A percentile compares a stretch with the other conserved stretches of the same genome.
phyloP scores from a whole-genome alignment of 2,113 vertebrate genomes.

The Isurus oxyrinchus region DNA sequence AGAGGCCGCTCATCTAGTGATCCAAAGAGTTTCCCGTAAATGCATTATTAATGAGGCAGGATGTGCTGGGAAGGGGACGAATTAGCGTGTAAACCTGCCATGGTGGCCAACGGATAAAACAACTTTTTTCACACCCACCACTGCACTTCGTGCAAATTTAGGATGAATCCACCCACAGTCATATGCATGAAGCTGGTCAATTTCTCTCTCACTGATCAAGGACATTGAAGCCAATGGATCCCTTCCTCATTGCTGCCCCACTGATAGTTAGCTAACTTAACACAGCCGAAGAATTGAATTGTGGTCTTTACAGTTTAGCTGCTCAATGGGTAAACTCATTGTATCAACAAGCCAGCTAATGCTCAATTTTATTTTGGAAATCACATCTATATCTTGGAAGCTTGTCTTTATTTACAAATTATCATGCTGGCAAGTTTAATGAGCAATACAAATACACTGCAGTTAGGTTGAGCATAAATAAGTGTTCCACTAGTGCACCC shows the following conservation, averaged over 20 bases:
- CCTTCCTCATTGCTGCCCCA: not conserved
- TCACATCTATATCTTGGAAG: not conserved
- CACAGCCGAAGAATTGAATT: not conserved
- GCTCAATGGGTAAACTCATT: not conserved
- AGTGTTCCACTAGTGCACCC: not conserved
- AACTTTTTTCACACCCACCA: too few species aligned
- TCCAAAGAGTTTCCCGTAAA: too few species aligned
- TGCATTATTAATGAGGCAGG: too few species aligned
- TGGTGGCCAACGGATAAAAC: too few species aligned
- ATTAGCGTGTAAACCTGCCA: too few species aligned
- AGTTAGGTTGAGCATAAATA: not conserved
- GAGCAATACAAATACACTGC: not conserved
- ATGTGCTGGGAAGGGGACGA: too few species aligned
- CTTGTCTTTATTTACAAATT: not conserved
- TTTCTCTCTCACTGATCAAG: not conserved
- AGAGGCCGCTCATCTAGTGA: too few species aligned
- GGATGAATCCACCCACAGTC: not conserved
- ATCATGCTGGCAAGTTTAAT: not conserved
- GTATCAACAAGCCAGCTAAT: not conserved
- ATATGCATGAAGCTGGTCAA: not conserved
- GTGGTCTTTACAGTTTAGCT: not conserved
- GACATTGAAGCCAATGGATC: not conserved
- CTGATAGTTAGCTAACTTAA: not conserved
- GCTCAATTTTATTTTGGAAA: not conserved
- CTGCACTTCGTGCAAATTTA: too few species aligned